A percentile compares a stretch with the other conserved stretches of the same genome.
Conservation (phyloP, 2,797 vertebrate species). For the Macrochelys suwanniensis region DNA sequence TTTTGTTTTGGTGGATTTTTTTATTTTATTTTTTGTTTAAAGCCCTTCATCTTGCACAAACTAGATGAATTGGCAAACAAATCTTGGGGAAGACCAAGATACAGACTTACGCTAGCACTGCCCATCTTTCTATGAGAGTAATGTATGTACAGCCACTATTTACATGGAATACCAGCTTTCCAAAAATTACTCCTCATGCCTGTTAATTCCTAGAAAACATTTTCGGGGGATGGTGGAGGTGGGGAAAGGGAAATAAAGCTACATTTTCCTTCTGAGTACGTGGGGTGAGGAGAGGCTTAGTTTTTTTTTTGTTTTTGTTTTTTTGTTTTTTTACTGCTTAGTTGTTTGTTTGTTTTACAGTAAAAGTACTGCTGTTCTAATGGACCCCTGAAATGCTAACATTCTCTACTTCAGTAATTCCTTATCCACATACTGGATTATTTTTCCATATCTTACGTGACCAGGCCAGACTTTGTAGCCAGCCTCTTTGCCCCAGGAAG, state of each 20-base stretch:
- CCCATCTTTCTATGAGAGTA: neutral
- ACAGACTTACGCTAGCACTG: neutral
- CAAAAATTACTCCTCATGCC: neutral
- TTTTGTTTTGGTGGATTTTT: neutral
- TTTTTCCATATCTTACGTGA: neutral
- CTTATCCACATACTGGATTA: neutral
- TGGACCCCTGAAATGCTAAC: neutral
- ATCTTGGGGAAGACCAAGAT: neutral
- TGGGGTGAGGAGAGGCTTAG: no score
- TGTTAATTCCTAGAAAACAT: neutral
- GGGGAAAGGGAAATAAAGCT: neutral
- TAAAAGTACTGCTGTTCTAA: neutral
- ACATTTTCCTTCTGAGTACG: neutral
- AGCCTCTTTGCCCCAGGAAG: neutral
- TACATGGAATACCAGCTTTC: neutral
- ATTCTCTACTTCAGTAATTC: fast-evolving
- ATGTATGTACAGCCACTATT: neutral
- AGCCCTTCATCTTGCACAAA: neutral
- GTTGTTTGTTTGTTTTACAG: neutral
- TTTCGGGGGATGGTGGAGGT: neutral
- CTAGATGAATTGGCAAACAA: neutral
- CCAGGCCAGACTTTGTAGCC: neutral
- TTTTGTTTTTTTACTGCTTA: neutral
- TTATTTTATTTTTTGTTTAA: neutral
- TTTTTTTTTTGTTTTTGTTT: no score